A percentile compares a stretch with the other conserved stretches of the same genome.
Conservation (phyloP, 2,113 vertebrate species). For the Phalacrocorax aristotelis region DNA sequence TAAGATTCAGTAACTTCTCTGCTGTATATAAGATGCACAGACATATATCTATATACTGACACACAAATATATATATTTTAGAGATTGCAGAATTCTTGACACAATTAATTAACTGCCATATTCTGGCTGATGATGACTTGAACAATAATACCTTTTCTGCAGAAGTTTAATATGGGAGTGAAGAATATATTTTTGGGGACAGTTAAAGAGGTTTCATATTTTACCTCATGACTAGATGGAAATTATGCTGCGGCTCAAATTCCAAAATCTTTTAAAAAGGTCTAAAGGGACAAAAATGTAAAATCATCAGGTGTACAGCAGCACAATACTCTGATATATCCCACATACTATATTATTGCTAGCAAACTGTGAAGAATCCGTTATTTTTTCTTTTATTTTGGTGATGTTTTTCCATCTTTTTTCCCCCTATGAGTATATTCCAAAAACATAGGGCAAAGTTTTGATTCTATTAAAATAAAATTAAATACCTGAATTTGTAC, state of each 20-base stretch:
- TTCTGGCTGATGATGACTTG: neutral
- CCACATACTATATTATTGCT: neutral
- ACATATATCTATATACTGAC: neutral
- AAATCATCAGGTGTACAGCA: neutral
- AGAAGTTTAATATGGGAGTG: neutral
- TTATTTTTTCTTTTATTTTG: neutral
- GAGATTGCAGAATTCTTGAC: neutral
- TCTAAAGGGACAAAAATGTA: neutral
- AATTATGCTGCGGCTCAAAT: neutral
- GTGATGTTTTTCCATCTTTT: neutral
- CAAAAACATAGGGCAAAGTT: neutral
- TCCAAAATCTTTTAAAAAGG: neutral
- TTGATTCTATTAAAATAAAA: neutral
- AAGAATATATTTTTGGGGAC: neutral
- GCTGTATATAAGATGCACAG: neutral
- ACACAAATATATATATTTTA: too few species aligned
- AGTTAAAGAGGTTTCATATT: neutral
- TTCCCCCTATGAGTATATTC: neutral
- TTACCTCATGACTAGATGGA: neutral
- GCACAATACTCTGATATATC: neutral
- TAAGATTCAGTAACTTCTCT: neutral
- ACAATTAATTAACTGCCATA: neutral
- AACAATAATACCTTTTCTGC: neutral
- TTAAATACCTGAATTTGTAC: neutral
- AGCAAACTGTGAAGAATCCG: neutral